Base-by-base conservation (phyloP, 2,797 vertebrate genomes). In the Darevskia mixta region DNA sequence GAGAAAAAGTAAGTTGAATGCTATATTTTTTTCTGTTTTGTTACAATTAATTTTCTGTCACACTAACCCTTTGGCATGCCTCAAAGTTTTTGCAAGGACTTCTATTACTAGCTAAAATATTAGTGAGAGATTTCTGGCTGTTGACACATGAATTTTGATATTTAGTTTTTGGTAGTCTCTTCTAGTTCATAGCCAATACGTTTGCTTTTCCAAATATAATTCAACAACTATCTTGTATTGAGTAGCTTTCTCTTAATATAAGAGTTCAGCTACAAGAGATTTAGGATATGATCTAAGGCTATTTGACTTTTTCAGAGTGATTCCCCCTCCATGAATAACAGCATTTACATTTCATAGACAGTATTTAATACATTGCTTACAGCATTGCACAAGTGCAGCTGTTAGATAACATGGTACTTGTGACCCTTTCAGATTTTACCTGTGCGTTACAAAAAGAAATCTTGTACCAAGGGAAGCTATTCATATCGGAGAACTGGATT, bases 381-480 rank as follows among this genome's bases (percentile, higher is more conserved):
- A 27, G 58, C 29, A 61, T 55, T 85, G 49, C 29, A 79, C 66
- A 79, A 73, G 71, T 88, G 29, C n/a, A 45, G 32, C 87, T 67
- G 41, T 72, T 85, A 67, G 43, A 82, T 89, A 81, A 82, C 43
- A 55, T 88, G 32, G 43, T 86, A 18, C 86, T 0, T 95, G 73
- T 95, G 43, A 76, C 15, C 58, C 94, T 94, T 90, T 15, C 93
- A 99, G 99, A 98, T 95, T 99, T 99, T 96, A 98, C 98, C 6
- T 99, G 99, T 87, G 99, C 98, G 11, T 97, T 99, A 86, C 99
- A 99, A 96, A 99, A 99, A 94, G 99, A 99, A 96, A 98, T 99
- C 87, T 95, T 99, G n/a, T 99, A 99, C 92, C 99, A 99, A 95
- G 99, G 99, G 58, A 98, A 98, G 58, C 97, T 99, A 91, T 99